A percentile compares a stretch with the other conserved stretches of the same genome.
Evolutionary conservation across 2,113 vertebrate genomes (phyloP).

Genomic region (Saguinus midas): DNA sequence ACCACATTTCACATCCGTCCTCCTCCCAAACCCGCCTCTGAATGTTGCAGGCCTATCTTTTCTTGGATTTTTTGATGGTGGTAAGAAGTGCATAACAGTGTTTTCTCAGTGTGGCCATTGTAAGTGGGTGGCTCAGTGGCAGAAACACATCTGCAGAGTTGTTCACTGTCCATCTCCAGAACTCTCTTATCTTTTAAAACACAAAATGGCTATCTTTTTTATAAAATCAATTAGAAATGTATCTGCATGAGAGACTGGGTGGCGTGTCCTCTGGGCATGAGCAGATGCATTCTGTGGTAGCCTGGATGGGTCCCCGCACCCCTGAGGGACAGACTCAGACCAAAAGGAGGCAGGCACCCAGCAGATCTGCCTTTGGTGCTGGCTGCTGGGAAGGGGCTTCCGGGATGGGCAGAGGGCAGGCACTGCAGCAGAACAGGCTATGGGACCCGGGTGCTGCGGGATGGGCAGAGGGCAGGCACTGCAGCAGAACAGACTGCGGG

Average conservation of each 20-base stretch:
- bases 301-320: neutral
- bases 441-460: too few species aligned
- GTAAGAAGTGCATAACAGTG: neutral
- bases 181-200: neutral
- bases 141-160: too few species aligned
- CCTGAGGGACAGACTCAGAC: neutral
- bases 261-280: fast-evolving
- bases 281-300: fast-evolving
- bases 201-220: neutral
- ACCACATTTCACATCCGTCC: neutral
- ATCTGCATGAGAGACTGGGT: neutral
- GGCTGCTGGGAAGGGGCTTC: neutral
- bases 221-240: neutral
- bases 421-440: neutral
- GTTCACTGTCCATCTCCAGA: neutral
- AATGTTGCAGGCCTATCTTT: neutral
- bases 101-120: neutral
- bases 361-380: too few species aligned
- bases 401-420: neutral
- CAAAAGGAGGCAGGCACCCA: too few species aligned
- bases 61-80: neutral
- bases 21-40: neutral
- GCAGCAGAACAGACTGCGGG: neutral
- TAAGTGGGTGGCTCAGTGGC: fast-evolving
- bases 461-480: neutral